Conservation (phyloP, 2,797 vertebrate genomes). For the Coccyzus lansbergi region DNA sequence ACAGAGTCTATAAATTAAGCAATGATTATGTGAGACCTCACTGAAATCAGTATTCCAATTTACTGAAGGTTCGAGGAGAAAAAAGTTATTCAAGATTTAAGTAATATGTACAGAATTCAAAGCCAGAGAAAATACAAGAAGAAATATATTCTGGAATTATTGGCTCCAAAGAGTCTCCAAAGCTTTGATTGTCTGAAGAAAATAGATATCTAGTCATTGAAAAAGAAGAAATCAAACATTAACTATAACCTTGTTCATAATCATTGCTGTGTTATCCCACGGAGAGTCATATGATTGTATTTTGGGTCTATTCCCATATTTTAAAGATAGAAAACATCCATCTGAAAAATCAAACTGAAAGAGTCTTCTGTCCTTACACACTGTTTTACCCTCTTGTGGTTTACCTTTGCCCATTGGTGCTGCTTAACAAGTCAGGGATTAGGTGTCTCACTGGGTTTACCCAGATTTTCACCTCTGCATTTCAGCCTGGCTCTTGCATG, state of each 20-base stretch:
- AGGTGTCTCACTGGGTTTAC: background rate
- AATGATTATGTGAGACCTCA: background rate
- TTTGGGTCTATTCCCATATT: background rate
- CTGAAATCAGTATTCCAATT: background rate
- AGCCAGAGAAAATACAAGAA: background rate
- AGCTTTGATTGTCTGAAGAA: background rate
- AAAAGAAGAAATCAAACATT: background rate
- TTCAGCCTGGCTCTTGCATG: background rate
- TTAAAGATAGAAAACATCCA: background rate
- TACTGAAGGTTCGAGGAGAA: background rate
- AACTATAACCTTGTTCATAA: background rate
- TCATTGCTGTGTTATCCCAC: background rate
- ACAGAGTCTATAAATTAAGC: conserved; percentile 10
- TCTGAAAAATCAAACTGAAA: background rate
- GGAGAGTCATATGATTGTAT: background rate
- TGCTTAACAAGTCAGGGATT: background rate
- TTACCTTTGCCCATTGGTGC: background rate
- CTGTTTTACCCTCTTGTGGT: background rate
- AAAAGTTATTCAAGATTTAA: background rate
- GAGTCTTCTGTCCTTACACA: background rate
- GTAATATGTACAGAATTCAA: background rate
- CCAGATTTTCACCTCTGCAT: background rate
- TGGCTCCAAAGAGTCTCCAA: background rate
- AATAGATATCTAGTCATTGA: background rate
- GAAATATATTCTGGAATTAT: background rate